phyloP scores from a whole-genome alignment of 30 jellyfish, hydroid and myxozoan species.

The Nemopilema nomurai region DNA sequence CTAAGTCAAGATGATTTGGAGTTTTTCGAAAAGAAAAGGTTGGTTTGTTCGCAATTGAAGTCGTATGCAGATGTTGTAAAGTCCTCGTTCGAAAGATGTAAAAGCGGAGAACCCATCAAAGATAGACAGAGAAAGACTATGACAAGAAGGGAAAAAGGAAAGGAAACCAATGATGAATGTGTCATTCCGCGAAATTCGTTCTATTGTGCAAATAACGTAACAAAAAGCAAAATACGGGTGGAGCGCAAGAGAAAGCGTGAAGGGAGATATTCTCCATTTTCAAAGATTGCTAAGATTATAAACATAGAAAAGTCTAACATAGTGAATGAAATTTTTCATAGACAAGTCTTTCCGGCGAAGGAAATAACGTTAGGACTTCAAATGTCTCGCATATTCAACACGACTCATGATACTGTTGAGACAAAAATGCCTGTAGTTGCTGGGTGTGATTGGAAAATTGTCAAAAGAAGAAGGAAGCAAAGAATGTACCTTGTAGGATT shows the following conservation, averaged over 20 bases:
- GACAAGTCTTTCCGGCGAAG: conserved; percentile 9
- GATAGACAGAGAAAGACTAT: not conserved
- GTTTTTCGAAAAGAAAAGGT: conserved; percentile 26
- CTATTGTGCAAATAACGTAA: not conserved
- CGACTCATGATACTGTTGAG: not conserved
- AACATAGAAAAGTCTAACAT: conserved; percentile 24
- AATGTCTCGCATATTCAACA: not conserved
- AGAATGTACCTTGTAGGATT: not conserved
- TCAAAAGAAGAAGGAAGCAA: conserved; percentile 4
- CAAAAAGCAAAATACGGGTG: conserved; percentile 15
- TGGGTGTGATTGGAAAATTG: conserved; percentile 46
- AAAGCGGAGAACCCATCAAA: not conserved
- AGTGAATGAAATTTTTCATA: conserved; percentile 3
- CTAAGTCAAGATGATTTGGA: conserved; percentile 53
- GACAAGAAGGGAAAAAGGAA: not conserved
- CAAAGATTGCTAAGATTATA: conserved; percentile 26
- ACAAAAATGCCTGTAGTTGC: not conserved
- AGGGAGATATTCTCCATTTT: conserved; percentile 55
- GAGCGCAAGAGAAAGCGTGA: conserved; percentile 41
- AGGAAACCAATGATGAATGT: not conserved
- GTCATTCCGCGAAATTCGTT: not conserved
- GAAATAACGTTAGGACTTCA: not conserved
- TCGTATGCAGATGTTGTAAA: conserved; percentile 68
- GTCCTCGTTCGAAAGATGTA: conserved; percentile 49
- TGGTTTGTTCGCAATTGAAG: not conserved